Evolutionary conservation across 2,797 vertebrate genomes (phyloP), one percentile per base, ranked within the genome.

Genomic region (Parotocinclus haroldoi): DNA sequence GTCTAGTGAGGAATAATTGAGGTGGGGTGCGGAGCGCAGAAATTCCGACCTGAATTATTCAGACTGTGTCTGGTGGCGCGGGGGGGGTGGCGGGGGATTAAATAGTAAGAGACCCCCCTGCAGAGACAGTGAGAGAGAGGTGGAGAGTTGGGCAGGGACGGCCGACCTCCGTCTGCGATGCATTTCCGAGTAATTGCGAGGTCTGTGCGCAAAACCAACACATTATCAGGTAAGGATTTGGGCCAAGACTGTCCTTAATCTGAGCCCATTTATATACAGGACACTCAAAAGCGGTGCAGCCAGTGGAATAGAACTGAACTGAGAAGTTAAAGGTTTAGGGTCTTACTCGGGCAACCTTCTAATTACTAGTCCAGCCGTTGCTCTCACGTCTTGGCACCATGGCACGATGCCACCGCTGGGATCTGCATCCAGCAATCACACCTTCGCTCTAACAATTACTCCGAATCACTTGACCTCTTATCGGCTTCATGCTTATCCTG

Each of bases 371-470:
- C 40, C 19, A 60, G 61, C 60, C 11, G 10, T 14, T 37, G 51
- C 44, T 73, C 39, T 16, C 62, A 66, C 39, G n/a, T 56, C 53
- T 71, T 59, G 62, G 64, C n/a, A n/a, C 60, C 62, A 62, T 78
- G 76, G 71, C 73, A 62, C 18, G 9, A 38, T 56, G 68, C 73
- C 65, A 70, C 76, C 82, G 68, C 71, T 68, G 80, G 81, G 81
- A 86, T 79, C 81, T 79, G 79, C 81, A 83, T 78, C 80, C 71
- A 74, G 78, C 62, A 71, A 66, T 80, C 78, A 75, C 73, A n/a
- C 10, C 76, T 83, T 79, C 60, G 53, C 74, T 77, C 63, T 74
- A 80, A 83, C 76, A 56, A 74, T 75, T 61, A 72, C 72, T 75
- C 76, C 63, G 66, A 40, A 52, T 54, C 66, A 62, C 70, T 76